Evolutionary conservation across 2,888 invertebrate species (phyloP).

Genomic region (Dryocosmus kuriphilus): DNA sequence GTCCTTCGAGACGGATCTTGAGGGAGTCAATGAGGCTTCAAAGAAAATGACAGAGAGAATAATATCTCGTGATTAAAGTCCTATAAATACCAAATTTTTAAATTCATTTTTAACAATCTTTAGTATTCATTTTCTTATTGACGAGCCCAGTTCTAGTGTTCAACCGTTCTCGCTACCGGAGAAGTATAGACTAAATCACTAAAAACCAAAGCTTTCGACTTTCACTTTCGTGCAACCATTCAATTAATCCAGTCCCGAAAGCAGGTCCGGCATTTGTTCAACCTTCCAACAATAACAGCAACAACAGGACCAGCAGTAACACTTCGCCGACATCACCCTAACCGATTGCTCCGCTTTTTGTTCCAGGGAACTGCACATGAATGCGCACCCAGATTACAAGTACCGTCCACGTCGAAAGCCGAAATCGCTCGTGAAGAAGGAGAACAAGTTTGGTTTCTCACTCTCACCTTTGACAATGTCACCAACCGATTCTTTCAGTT

Average conservation of each 20-base stretch:
- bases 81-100: too few relatives aligned
- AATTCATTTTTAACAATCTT: background rate
- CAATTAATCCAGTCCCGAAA: constrained; percentile 54
- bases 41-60: too few relatives aligned
- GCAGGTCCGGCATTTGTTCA: background rate
- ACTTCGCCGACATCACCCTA: constrained; percentile 20
- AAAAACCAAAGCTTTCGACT: constrained; percentile 9
- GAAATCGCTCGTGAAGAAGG: constrained; percentile 90
- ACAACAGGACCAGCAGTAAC: background rate
- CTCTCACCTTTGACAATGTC: constrained; percentile 79
- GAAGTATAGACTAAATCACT: background rate
- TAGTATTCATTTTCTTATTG: background rate
- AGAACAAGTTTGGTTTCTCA: constrained; percentile 86
- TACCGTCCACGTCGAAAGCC: constrained; percentile 93
- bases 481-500: constrained; percentile 73
- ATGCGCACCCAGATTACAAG: constrained; percentile 95
- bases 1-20: background rate
- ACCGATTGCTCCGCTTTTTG: constrained; percentile 53
- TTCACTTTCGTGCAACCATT: constrained; percentile 54
- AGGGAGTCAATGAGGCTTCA: background rate
- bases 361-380: constrained; percentile 93
- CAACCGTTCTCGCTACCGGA: background rate
- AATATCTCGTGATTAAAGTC: too few relatives aligned
- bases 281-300: constrained; percentile 25
- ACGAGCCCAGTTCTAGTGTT: too few relatives aligned